These are phyloP conservation scores for Dendrolimus punctatus DNA, from an alignment of 1,140 invertebrate species.

Conservation along the genomic window DNA sequence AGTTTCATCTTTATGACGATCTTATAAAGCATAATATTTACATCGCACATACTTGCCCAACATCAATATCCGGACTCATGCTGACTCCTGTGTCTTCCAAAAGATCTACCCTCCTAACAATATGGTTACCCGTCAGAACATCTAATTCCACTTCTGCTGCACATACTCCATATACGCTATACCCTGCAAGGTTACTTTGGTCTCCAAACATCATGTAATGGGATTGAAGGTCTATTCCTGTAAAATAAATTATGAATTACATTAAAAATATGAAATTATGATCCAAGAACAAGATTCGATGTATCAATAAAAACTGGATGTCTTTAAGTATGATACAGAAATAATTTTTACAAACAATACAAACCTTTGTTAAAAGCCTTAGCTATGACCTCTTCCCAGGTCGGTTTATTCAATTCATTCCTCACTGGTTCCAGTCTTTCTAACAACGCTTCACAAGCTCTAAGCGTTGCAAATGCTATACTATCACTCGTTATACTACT, in stretches of 20 bases:
- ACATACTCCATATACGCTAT: slow-evolving; percentile 74
- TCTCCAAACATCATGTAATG: slow-evolving; percentile 35
- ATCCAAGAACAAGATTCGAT: no score
- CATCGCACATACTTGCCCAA: slow-evolving; percentile 78
- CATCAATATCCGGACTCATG: slow-evolving; percentile 83
- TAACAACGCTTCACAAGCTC: slow-evolving; percentile 78
- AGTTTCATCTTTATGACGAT: no score
- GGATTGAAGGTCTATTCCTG: slow-evolving; percentile 51
- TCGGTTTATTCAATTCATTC: slow-evolving; percentile 72
- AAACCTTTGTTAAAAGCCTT: slow-evolving; percentile 66
- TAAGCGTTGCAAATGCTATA: slow-evolving; percentile 76
- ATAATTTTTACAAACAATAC: background rate
- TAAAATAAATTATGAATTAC: background rate
- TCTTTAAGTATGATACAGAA: no score
- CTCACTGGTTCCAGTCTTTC: slow-evolving; percentile 76
- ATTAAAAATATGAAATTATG: no score
- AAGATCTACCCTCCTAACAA: slow-evolving; percentile 80
- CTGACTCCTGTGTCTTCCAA: slow-evolving; percentile 84
- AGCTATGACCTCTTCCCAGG: slow-evolving; percentile 79
- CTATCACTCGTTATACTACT: slow-evolving; percentile 83
- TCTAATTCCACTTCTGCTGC: slow-evolving; percentile 83
- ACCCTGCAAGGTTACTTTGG: slow-evolving; percentile 26
- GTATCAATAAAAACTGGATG: no score
- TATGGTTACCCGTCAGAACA: slow-evolving; percentile 81
- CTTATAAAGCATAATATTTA: background rate